Evolutionary conservation across 2,888 invertebrate species (phyloP), one percentile per base, ranked within the genome.

Genomic region (Netelia melanura): DNA sequence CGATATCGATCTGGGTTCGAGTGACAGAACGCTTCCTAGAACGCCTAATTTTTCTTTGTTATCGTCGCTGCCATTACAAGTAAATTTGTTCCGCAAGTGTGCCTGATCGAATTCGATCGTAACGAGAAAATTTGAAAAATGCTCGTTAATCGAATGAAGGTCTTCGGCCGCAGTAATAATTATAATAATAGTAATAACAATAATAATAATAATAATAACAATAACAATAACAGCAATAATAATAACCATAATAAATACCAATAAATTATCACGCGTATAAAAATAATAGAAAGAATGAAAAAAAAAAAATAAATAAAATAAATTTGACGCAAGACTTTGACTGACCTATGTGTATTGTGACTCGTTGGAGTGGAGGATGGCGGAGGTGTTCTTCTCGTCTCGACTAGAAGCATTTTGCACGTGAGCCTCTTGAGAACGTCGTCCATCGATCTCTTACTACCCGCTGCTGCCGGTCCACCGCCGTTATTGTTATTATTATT

Each of bases 361-460:
- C 92, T 91, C 65, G 92, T 92, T n/a, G 93, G 92, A 44, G 93
- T 92, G 61, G 92, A 91, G 3, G 92, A 90, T 11, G 91, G 90
- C 56, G 93, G 92, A 83, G 96, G 95, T 68, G 96, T 96, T 85
- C 96, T 96, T 43, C 96, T 96, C 62, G 96, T 96, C 93, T 96
- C 95, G 91, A 96, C 96, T 92, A 97, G 96, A 90, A 96, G 96
- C 96, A 97, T 97, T 94, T 98, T 98, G 86, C 97, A 97, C 87
- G 97, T 98, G 89, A 97, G 95, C 93, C 97, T 96, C 94, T 97
- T 97, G 76, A 98, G 95, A 64, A 98, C 98, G 95, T 98, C 98
- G 95, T 98, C 98, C 98, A 98, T 98, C 85, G 98, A 97, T 94
- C 97, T 95, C 94, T 97, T 97, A 89, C 95, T 95, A 84, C 96